Base-by-base conservation (phyloP, 2,797 vertebrate genomes). In the Cuniculus paca region DNA sequence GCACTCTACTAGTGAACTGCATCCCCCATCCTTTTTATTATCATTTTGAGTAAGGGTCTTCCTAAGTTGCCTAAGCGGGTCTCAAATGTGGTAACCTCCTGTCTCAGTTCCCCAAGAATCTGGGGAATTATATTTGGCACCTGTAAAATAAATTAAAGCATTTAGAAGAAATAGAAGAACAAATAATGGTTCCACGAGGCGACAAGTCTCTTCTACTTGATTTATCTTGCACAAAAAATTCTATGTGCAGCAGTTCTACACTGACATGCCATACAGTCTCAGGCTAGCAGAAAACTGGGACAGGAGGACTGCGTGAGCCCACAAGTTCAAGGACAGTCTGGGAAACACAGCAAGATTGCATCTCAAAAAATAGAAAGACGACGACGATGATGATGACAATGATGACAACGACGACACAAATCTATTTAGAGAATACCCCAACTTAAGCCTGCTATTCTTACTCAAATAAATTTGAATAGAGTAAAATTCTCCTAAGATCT, bases 391-490 rank as follows among this genome's bases (percentile, higher is more conserved):
- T 31, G 60, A 61, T 31, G 28, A 61, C 28, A 11, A 61, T 60
- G 58, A 26, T 58, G 56, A 31, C 6, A 36, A 45, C 45, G 34
- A 80, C 68, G 72, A 17, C 10, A n/a, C n/a, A n/a, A n/a, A n/a
- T n/a, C n/a, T n/a, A n/a, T n/a, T n/a, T n/a, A 90, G 34, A 70
- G 94, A 97, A 94, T 70, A 68, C 11, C 50, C 74, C 91, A 68
- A 65, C 26, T 45, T 83, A 93, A 91, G 17, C 31, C 9, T 83
- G n/a, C 56, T 78, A n/a, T 10, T 92, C n/a, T 95, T 78, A 72
- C 63, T 14, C 87, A 45, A 7, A 68, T 28, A 77, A 93, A 72
- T 13, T 60, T 19, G 4, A 77, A 61, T 72, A 80, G 48, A 36
- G 11, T 48, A 90, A 91, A 79, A 52, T 26, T 91, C 89, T 91